A percentile compares a stretch with the other conserved stretches of the same genome.
phyloP scores from a whole-genome alignment of 2,888 invertebrate species.

The Idaea dimidiata region DNA sequence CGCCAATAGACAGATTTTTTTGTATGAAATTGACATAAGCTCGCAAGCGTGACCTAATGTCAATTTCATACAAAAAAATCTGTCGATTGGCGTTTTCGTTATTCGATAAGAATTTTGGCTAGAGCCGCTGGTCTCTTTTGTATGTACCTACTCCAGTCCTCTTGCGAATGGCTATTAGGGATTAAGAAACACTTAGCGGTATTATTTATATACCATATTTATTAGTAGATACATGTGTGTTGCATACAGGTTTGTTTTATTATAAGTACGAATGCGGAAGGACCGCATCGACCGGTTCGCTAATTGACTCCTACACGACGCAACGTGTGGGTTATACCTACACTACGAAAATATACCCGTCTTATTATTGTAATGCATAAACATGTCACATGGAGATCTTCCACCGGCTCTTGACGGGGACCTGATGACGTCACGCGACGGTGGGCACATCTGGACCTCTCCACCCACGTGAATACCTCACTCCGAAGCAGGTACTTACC shows the following conservation, averaged over 20 bases:
- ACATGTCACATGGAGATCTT: not conserved
- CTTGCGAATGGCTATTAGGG: not conserved
- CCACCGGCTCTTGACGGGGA: not conserved
- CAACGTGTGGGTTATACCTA: not conserved
- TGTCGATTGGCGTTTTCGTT: too few species aligned
- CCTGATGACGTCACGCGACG: not conserved
- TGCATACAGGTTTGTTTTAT: slow-evolving; percentile 10
- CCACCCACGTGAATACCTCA: not conserved
- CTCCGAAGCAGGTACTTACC: not conserved
- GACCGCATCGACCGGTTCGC: slow-evolving; percentile 6
- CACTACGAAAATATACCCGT: not conserved
- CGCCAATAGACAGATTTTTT: too few species aligned
- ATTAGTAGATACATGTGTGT: not conserved
- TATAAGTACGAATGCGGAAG: slow-evolving; percentile 6
- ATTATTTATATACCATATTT: not conserved
- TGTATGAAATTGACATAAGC: too few species aligned
- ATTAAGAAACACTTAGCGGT: not conserved
- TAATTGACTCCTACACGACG: not conserved
- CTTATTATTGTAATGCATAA: not conserved
- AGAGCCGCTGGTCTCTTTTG: too few species aligned
- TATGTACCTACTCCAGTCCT: too few species aligned
- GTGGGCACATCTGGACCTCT: not conserved
- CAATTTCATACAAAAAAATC: too few species aligned
- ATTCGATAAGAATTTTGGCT: too few species aligned
- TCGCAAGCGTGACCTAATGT: too few species aligned